These are phyloP conservation scores for Astropecten irregularis DNA, from an alignment of 53 echinoderm and acorn worm genomes.

Conservation along the genomic window DNA sequence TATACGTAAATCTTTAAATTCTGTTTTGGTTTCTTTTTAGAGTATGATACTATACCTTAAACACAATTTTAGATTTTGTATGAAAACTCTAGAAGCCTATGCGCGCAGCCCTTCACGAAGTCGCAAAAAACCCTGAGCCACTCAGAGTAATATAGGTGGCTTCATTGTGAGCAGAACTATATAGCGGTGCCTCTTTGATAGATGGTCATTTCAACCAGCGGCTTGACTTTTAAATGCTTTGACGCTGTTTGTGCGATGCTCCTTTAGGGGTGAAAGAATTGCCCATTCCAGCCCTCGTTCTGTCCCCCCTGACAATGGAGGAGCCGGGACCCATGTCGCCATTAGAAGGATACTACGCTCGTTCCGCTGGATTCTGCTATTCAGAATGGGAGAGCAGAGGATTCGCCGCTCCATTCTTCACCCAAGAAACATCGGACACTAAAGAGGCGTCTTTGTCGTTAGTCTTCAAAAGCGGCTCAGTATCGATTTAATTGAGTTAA, in stretches of 20 bases:
- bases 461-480: constrained; percentile 16
- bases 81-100: too few relatives aligned
- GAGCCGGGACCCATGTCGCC: background rate
- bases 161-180: too few relatives aligned
- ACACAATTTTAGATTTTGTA: too few relatives aligned
- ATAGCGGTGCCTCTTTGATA: too few relatives aligned
- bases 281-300: background rate
- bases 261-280: background rate
- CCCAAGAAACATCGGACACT: background rate
- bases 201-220: too few relatives aligned
- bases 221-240: constrained; percentile 9
- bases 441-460: constrained; percentile 27
- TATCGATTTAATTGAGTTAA: constrained; percentile 46
- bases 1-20: too few relatives aligned
- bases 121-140: too few relatives aligned
- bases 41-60: too few relatives aligned
- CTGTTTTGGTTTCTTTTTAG: too few relatives aligned
- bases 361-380: background rate
- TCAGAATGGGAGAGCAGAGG: background rate
- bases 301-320: constrained; percentile 4
- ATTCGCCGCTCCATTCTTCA: too few relatives aligned
- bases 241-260: constrained; percentile 18
- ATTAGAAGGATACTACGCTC: constrained; percentile 16
- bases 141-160: too few relatives aligned
- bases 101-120: too few relatives aligned